phyloP scores from a whole-genome alignment of 2,113 vertebrate species.

The Bagarius yarrelli region DNA sequence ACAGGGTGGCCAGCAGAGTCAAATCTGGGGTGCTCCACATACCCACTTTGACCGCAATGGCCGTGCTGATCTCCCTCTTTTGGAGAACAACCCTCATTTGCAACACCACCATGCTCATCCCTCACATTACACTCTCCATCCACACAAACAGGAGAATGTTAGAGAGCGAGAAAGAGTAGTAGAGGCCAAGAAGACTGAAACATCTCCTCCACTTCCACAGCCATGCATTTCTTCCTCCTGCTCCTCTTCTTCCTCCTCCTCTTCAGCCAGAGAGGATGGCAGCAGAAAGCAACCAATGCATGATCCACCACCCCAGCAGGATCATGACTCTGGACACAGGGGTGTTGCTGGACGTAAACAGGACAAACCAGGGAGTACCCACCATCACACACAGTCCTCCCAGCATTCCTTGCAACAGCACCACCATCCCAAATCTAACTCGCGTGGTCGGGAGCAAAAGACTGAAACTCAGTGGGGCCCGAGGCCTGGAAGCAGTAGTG shows the following conservation, averaged over 20 bases:
- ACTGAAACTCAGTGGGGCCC: constrained; percentile 92
- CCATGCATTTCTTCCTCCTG: constrained; percentile 72
- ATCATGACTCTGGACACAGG: constrained; percentile 53
- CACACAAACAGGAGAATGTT: constrained; percentile 67
- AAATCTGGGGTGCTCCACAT: constrained; percentile 72
- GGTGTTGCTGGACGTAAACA: constrained; percentile 56
- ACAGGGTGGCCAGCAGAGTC: constrained; percentile 64
- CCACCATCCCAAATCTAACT: constrained; percentile 68
- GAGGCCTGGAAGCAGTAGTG: constrained; percentile 76
- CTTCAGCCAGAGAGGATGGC: constrained; percentile 71
- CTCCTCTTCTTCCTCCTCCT: constrained; percentile 74
- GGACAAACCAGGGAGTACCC: constrained; percentile 61
- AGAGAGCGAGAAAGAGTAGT: constrained; percentile 63
- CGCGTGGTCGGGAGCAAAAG: constrained; percentile 81
- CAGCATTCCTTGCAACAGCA: constrained; percentile 61
- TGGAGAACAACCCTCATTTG: constrained; percentile 65
- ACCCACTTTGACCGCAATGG: constrained; percentile 74
- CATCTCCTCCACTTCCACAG: constrained; percentile 68
- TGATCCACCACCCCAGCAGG: constrained; percentile 63
- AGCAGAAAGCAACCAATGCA: constrained; percentile 64
- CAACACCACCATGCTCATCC: constrained; percentile 66
- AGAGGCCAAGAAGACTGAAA: constrained; percentile 64
- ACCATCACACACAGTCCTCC: constrained; percentile 38
- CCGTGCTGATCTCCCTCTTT: constrained; percentile 64
- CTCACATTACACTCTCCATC: constrained; percentile 65